Conservation (phyloP, 2,797 vertebrate species). For the Siniperca undulata region DNA sequence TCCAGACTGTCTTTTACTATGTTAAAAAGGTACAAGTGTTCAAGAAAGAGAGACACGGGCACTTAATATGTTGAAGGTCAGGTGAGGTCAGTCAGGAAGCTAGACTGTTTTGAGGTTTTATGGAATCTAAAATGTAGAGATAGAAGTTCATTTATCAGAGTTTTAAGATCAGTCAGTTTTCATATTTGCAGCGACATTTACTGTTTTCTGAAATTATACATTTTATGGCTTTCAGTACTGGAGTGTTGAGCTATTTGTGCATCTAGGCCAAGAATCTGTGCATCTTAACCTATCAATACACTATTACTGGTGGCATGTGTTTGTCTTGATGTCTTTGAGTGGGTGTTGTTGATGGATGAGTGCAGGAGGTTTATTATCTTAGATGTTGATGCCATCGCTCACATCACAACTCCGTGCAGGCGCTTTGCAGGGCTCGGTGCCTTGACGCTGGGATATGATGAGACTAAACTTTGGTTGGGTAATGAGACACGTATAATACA, state of each 20-base stretch:
- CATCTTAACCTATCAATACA: conserved; percentile 18
- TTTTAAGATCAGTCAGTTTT: background rate
- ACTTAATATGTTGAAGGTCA: background rate
- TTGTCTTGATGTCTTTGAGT: conserved; percentile 47
- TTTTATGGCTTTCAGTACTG: conserved; percentile 7
- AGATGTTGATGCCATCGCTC: conserved; percentile 43
- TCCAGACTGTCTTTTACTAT: too few relatives aligned
- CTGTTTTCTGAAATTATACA: background rate
- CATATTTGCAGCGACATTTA: conserved; percentile 14
- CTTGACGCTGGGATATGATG: conserved; percentile 41
- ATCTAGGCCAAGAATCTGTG: conserved; percentile 28
- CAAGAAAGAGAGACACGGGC: background rate
- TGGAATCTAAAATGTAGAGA: background rate
- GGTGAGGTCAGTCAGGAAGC: background rate
- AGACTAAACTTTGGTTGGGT: conserved; percentile 36
- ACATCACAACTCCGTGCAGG: conserved; percentile 17
- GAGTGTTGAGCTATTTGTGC: conserved; percentile 21
- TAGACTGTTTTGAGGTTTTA: background rate
- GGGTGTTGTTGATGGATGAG: conserved; percentile 57
- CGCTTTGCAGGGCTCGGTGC: conserved; percentile 13
- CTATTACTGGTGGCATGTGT: conserved; percentile 35
- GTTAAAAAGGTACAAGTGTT: background rate
- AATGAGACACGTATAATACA: conserved; percentile 30
- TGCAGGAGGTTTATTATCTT: conserved; percentile 54
- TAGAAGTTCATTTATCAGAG: background rate